phyloP scores from a whole-genome alignment of 35 echinoderm and acorn worm species.

The Heliocidaris erythrogramma region DNA sequence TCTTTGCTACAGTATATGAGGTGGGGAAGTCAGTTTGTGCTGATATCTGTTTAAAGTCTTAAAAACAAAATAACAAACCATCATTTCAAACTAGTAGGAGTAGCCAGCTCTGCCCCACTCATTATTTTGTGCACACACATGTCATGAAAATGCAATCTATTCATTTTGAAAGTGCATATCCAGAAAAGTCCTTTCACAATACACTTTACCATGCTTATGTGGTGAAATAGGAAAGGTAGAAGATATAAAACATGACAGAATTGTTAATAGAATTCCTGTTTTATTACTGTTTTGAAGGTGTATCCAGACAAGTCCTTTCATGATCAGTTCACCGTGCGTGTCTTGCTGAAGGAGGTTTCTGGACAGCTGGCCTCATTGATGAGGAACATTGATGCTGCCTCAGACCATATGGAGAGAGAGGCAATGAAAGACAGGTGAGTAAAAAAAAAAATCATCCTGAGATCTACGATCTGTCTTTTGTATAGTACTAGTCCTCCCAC shows the following conservation, averaged over 20 bases:
- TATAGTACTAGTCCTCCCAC: too few relatives aligned
- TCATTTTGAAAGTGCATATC: too few relatives aligned
- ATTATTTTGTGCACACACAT: too few relatives aligned
- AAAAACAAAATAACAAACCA: too few relatives aligned
- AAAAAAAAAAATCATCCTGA: neutral
- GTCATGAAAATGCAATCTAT: too few relatives aligned
- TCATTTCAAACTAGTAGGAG: too few relatives aligned
- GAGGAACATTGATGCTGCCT: conserved; percentile 58
- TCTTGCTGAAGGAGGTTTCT: conserved; percentile 82
- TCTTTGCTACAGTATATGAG: too few relatives aligned
- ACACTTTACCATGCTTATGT: neutral
- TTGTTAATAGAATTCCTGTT: neutral
- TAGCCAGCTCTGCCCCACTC: too few relatives aligned
- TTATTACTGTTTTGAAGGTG: conserved; percentile 33
- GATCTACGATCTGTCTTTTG: neutral
- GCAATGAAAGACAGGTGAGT: conserved; percentile 81
- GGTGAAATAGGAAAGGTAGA: neutral
- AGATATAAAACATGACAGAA: neutral
- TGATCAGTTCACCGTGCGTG: conserved; percentile 83
- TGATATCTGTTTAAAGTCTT: too few relatives aligned
- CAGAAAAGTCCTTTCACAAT: too few relatives aligned
- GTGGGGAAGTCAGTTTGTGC: too few relatives aligned
- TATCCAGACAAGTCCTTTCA: conserved; percentile 84
- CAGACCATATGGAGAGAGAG: conserved; percentile 77
- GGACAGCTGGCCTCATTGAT: conserved; percentile 68